Evolutionary conservation across 2,888 invertebrate species (phyloP), one percentile per base, ranked within the genome.

Genomic region (Eilema caniola): DNA sequence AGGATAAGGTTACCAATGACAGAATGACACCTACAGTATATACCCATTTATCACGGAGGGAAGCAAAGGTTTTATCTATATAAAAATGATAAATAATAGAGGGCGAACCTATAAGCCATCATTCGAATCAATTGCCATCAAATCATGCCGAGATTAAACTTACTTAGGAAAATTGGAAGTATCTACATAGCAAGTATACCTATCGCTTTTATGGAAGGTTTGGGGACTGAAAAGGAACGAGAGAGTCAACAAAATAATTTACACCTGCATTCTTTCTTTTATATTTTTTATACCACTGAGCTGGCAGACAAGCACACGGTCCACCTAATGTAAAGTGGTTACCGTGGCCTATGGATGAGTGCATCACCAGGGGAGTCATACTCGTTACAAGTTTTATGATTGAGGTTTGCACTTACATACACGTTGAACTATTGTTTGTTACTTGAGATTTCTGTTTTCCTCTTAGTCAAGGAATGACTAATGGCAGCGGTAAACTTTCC

Each of bases 391-490:
- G 20, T 47, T 47, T 47, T 47, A 20, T 47, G 5, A 16, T 16
- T 20, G 47, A 20, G 20, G 47, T 47, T 14, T 20, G 7, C 20
- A 47, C 47, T 16, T 16, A 47, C 47, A 47, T 20, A 47, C 20
- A 14, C 7, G 20, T 47, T 47, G 20, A 47, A 47, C 47, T 47
- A 47, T 60, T 25, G 25, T 60, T 60, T 60, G 60, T 28, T 60
- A 28, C 33, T 33, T 37, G 20, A 47, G 31, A 25, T 62, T 62
- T 14, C 37, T 11, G 64, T 25, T 65, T 31, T 65, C 53, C 24
- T 65, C 23, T 57, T 56, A 79, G 69, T 71, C 67, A 76, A 76
- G 72, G 66, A 65, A 72, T 78, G 72, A 79, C 66, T 76, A 78
- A 79, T 79, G 79, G 76, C 70, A 70, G 72, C 61, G 74, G 62